A percentile compares a stretch with the other conserved stretches of the same genome.
Evolutionary conservation across 1,140 invertebrate genomes (phyloP).

Genomic region (Drosophila erecta): DNA sequence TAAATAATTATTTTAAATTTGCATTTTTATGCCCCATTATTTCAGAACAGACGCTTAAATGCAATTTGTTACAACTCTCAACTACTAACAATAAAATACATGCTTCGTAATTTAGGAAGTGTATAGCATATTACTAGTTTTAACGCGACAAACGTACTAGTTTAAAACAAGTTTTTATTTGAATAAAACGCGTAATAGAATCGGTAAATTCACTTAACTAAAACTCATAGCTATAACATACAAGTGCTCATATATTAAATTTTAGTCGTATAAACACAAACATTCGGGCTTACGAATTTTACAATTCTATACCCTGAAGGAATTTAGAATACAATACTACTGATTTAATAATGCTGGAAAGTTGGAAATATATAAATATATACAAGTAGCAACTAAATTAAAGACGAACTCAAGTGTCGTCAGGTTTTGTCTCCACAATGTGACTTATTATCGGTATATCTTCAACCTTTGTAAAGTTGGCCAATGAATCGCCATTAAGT

Average conservation of each 20-base stretch:
- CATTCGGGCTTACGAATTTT: neutral
- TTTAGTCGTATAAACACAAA: neutral
- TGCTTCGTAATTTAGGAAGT: neutral
- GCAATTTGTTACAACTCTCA: neutral
- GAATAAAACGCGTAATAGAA: too few species aligned
- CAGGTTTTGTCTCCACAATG: conserved; percentile 59
- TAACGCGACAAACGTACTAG: too few species aligned
- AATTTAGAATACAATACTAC: neutral
- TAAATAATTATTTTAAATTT: conserved; percentile 8
- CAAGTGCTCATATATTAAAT: neutral
- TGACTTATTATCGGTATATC: conserved; percentile 76
- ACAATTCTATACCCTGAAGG: neutral
- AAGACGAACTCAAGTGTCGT: conserved; percentile 8
- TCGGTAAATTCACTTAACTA: too few species aligned
- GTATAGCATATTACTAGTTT: neutral
- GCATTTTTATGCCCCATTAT: neutral
- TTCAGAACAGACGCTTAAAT: conserved; percentile 3
- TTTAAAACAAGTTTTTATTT: too few species aligned
- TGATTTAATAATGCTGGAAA: conserved; percentile 6
- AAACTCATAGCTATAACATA: neutral
- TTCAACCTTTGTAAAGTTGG: conserved; percentile 43
- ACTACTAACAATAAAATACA: neutral
- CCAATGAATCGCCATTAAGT: conserved; percentile 7
- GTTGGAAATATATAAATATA: conserved; percentile 8
- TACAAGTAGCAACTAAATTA: neutral